Conservation (phyloP, 2,113 vertebrate species). For the Neopipo cinnamomea region DNA sequence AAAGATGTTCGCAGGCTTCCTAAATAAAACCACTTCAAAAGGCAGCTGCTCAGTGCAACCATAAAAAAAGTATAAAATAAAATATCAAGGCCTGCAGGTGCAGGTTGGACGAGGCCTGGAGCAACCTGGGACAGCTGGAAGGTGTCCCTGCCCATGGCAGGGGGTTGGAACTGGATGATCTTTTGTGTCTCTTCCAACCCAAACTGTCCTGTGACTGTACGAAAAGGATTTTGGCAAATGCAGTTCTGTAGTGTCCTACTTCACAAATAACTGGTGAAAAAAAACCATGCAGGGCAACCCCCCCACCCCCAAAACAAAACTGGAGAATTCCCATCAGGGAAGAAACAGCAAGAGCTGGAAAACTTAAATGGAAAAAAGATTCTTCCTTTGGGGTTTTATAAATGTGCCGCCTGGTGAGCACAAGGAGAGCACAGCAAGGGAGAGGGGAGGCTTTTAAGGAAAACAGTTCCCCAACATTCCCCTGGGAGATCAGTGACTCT, state of each 20-base stretch:
- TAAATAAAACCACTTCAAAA: not conserved
- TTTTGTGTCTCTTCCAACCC: not conserved
- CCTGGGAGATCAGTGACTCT: not conserved
- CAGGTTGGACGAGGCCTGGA: not conserved
- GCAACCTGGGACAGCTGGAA: not conserved
- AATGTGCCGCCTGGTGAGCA: not conserved
- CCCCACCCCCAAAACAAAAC: not conserved
- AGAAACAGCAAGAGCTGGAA: not conserved
- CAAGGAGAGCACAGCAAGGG: not conserved
- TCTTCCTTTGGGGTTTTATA: not conserved
- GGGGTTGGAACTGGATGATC: not conserved
- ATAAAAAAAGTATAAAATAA: not conserved
- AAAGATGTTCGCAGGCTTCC: not conserved
- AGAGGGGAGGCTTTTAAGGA: not conserved
- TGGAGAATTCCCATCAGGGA: not conserved
- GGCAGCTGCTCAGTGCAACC: not conserved
- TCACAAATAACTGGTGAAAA: not conserved
- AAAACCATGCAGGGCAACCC: rapidly evolving
- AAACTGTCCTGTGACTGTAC: too few relatives aligned
- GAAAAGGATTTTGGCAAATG: not conserved
- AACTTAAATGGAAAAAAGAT: not conserved
- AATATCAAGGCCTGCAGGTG: not conserved
- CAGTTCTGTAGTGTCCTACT: not conserved
- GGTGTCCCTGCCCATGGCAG: not conserved
- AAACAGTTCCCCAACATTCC: not conserved